Evolutionary conservation across 2,113 vertebrate genomes (phyloP).

Genomic region (Microtus richardsoni): DNA sequence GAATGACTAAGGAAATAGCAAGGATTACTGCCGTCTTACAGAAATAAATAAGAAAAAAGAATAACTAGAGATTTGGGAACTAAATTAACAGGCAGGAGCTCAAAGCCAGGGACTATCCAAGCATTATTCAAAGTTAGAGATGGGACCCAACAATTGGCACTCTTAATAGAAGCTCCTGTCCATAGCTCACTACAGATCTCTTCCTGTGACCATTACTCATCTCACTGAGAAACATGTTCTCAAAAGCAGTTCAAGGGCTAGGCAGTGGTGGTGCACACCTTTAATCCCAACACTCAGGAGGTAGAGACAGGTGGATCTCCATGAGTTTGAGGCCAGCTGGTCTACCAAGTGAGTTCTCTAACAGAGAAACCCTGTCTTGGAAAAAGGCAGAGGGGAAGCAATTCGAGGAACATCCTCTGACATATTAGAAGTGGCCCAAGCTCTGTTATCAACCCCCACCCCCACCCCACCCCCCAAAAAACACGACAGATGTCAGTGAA

Average conservation of each 20-base stretch:
- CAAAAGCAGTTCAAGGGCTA: conserved; percentile 2
- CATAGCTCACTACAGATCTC: not conserved
- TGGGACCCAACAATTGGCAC: not conserved
- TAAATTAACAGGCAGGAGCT: not conserved
- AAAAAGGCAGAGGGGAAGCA: not conserved
- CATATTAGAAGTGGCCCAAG: not conserved
- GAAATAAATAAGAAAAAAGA: conserved; percentile 17
- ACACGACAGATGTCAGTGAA: not conserved
- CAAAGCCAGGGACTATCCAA: not conserved
- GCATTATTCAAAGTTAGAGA: not conserved
- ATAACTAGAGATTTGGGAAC: not conserved
- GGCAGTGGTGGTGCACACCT: no score
- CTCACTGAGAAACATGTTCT: conserved; percentile 20
- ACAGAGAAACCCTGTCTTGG: no score
- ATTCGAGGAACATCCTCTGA: not conserved
- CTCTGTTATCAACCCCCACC: not conserved
- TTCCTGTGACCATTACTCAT: not conserved
- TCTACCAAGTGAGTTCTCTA: no score
- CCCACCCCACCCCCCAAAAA: not conserved
- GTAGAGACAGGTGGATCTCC: no score
- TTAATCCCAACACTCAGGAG: no score
- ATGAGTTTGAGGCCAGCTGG: no score
- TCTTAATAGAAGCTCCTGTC: not conserved
- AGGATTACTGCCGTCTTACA: not conserved
- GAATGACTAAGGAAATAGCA: not conserved